These are phyloP conservation scores for Lacerta agilis DNA, from an alignment of 2,797 vertebrate genomes.

Conservation along the genomic window DNA sequence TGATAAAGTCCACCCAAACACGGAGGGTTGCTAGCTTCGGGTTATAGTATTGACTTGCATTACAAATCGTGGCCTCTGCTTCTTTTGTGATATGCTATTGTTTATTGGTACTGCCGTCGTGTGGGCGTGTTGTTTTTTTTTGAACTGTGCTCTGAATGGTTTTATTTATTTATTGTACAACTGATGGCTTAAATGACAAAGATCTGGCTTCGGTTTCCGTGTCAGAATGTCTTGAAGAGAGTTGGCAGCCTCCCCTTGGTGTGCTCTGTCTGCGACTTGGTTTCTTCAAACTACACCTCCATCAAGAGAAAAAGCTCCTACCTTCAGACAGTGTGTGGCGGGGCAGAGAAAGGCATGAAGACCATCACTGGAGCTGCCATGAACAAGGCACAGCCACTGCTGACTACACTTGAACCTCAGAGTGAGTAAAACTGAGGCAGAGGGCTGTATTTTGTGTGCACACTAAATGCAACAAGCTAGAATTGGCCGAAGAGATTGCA, in stretches of 20 bases:
- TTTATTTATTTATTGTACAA: too few species aligned
- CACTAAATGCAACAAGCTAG: neutral
- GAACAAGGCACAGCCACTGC: constrained; percentile 68
- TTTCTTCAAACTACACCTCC: constrained; percentile 83
- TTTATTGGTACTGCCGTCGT: too few species aligned
- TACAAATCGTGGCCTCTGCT: too few species aligned
- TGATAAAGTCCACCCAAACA: too few species aligned
- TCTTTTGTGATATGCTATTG: too few species aligned
- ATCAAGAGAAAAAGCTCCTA: constrained; percentile 88
- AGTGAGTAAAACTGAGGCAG: constrained; percentile 57
- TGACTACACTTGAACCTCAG: constrained; percentile 70
- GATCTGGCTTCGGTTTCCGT: neutral
- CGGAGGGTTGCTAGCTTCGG: too few species aligned
- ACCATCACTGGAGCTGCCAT: constrained; percentile 81
- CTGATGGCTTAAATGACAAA: too few species aligned
- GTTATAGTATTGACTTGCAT: too few species aligned
- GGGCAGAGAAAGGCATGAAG: constrained; percentile 85
- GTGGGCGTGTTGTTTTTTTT: too few species aligned
- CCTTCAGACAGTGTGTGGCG: constrained; percentile 86
- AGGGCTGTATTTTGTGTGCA: neutral
- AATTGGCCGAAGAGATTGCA: neutral
- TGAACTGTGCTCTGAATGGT: too few species aligned
- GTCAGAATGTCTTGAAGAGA: constrained; percentile 83
- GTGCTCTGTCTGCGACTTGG: constrained; percentile 83
- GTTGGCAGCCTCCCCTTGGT: constrained; percentile 85